Conservation (phyloP, 2,113 vertebrate species). For the Tinamus guttatus region DNA sequence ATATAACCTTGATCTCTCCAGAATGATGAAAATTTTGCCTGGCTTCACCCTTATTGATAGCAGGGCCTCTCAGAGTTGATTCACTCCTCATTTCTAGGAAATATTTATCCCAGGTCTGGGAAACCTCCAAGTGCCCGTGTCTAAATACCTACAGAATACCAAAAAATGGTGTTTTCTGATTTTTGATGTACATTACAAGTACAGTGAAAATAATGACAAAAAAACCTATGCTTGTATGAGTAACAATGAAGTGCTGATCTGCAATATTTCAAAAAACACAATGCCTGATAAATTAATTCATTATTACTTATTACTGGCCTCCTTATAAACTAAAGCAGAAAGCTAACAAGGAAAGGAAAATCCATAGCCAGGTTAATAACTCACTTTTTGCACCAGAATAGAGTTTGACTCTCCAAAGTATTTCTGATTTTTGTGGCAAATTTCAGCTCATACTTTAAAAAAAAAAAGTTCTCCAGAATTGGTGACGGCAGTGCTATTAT, state of each 20-base stretch:
- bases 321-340: not conserved
- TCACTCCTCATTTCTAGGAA: not conserved
- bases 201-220: not conserved
- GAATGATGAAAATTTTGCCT: not conserved
- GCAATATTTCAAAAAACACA: not conserved
- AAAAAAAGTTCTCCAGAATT: not conserved
- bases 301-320: not conserved
- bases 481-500: slow-evolving; percentile 14
- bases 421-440: not conserved
- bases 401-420: not conserved
- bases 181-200: not conserved
- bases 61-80: not conserved
- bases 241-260: not conserved
- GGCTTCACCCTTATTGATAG: not conserved
- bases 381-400: rapidly evolving
- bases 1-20: not conserved
- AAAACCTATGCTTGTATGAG: not conserved
- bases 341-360: not conserved
- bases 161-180: not conserved
- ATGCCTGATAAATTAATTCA: not conserved
- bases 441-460: not conserved
- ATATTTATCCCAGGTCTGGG: not conserved
- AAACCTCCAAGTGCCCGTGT: not conserved
- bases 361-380: not conserved
- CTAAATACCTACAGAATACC: not conserved